phyloP scores from a whole-genome alignment of 2,888 invertebrate genomes.

The Andrena camellia region DNA sequence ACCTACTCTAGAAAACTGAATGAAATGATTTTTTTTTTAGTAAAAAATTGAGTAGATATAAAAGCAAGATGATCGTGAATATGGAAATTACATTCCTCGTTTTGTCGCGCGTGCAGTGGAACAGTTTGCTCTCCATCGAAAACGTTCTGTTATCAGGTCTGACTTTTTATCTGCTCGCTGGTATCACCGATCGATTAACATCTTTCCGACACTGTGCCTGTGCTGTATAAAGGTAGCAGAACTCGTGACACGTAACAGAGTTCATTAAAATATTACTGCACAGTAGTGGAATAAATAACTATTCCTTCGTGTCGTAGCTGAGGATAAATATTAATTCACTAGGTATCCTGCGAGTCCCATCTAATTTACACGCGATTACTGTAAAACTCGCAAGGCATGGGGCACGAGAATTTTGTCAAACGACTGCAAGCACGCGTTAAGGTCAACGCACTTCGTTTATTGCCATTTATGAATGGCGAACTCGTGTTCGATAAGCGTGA shows the following conservation, averaged over 20 bases:
- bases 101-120: background rate
- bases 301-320: no score
- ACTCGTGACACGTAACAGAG: background rate
- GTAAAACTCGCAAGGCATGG: background rate
- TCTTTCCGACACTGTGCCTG: background rate
- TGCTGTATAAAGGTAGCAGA: background rate
- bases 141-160: slow-evolving; percentile 13
- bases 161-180: slow-evolving; percentile 20
- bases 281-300: no score
- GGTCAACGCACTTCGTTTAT: slow-evolving; percentile 54
- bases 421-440: slow-evolving; percentile 37
- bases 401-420: slow-evolving; percentile 36
- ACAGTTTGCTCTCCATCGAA: slow-evolving; percentile 9
- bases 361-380: background rate
- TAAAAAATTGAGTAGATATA: no score
- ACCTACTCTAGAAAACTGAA: no score
- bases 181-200: slow-evolving; percentile 37
- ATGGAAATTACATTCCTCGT: background rate
- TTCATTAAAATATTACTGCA: background rate
- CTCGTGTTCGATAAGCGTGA: slow-evolving; percentile 59
- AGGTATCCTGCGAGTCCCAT: background rate
- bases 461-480: slow-evolving; percentile 59
- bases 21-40: no score
- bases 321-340: background rate
- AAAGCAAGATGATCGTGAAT: background rate